Base-by-base conservation (phyloP, 2,113 vertebrate genomes). In the Fregata magnificens region DNA sequence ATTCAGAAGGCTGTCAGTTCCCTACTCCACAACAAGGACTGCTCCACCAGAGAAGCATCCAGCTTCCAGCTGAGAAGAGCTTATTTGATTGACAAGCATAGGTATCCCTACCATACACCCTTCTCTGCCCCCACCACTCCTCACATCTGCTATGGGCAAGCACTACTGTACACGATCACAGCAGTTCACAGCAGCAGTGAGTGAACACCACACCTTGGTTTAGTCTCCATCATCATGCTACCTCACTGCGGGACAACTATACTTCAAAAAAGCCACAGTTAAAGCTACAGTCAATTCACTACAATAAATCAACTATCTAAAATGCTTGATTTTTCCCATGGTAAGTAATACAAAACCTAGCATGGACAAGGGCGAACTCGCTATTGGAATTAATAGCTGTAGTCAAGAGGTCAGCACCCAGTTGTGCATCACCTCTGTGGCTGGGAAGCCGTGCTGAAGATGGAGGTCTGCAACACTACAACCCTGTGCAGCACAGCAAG, bases 91-190 rank as follows among this genome's bases (percentile, higher is more conserved):
- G n/a, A 73, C 31, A 66, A 58, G 49, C 5, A 29, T 24, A 73
- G 0, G 0, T 4, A 62, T 21, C 17, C 28, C 63, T 28, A 20
- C 6, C 44, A 26, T 6, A 59, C 34, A 76, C 7, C 10, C 11
- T 66, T 44, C 72, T 78, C 52, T 77, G 87, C 24, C 8, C 29
- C 24, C 40, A 44, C 11, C 28, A 34, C 16, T 67, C 44, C 36
- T 59, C 69, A 34, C 8, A 45, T 31, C 53, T 90, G 45, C 10
- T 61, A 47, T 1, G 42, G 50, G 28, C 36, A 77, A 76, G 58
- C 31, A 65, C 45, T 53, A n/a, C 73, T 17, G 47, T 69, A 55
- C 69, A 26, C 0, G 0, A 38, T 53, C 47, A n/a, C 49, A n/a
- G 45, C 56, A 58, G 45, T 4, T 49, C 44, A 58, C 52, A 79